A percentile compares a stretch with the other conserved stretches of the same genome.
Evolutionary conservation across 2,113 vertebrate genomes (phyloP).

Genomic region (Falco punctatus): DNA sequence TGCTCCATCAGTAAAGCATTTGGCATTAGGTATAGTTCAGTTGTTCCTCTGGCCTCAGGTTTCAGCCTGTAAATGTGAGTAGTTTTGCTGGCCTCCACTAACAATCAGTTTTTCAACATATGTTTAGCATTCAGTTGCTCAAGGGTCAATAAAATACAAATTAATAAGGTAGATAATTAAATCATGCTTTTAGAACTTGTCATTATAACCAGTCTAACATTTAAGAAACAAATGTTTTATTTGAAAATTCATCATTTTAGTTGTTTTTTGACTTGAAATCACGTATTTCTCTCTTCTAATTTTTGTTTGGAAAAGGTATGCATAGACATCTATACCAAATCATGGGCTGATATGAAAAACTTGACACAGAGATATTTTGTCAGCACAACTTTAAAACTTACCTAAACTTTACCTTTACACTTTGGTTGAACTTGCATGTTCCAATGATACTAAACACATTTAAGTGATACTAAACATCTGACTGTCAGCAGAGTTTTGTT

Average conservation of each 20-base stretch:
- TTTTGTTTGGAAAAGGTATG: not conserved
- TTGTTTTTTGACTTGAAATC: not conserved
- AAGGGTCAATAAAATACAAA: not conserved
- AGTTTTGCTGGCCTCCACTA: not conserved
- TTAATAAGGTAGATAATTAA: not conserved
- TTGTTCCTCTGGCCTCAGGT: not conserved
- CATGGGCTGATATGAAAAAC: not conserved
- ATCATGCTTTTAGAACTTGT: not conserved
- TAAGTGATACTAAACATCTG: conserved; percentile 1
- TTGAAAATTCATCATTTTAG: not conserved
- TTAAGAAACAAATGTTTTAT: not conserved
- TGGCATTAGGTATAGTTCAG: not conserved
- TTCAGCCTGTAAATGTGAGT: not conserved
- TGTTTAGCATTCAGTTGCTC: not conserved
- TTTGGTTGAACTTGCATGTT: conserved; percentile 16
- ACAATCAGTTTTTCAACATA: not conserved
- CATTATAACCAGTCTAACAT: not conserved
- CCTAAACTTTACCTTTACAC: conserved; percentile 9
- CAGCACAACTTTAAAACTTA: not conserved
- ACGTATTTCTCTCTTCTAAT: not conserved
- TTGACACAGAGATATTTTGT: not conserved
- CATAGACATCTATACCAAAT: not conserved
- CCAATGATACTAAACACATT: not conserved
- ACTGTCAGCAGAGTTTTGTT: not conserved
- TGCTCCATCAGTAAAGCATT: not conserved